Base-by-base conservation (phyloP, 2,888 invertebrate genomes). In the Andricus curvator region DNA sequence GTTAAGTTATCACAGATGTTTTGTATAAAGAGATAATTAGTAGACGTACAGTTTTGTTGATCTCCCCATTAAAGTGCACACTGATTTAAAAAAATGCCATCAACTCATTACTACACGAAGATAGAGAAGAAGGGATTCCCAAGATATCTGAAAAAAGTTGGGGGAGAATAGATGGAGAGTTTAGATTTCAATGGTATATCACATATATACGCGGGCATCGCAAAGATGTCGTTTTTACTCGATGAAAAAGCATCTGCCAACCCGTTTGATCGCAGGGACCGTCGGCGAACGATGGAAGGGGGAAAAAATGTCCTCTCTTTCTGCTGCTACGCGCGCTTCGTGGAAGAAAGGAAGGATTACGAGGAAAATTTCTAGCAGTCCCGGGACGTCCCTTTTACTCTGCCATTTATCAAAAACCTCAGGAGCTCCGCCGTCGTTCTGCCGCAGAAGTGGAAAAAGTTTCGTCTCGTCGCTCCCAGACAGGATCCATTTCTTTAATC, bases 321-420 rank as follows among this genome's bases (percentile, higher is more conserved):
- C 22, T 48, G 37, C 60, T 44, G 9, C 62, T 22, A 65, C 41
- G 68, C 66, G 64, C 77, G 78, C 77, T 77, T 33, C 37, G 37
- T 80, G 78, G 68, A 68, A 56, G 77, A 65, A 78, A 70, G 79
- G 70, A 77, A 51, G 60, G 80, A 80, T 79, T 80, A 79, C 78
- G 44, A 33, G 41, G 60, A 51, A 62, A 82, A 78, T 79, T 80
- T 56, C 15, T 74, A 22, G 4, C 41, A 56, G 77, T 77, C 78
- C 78, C 77, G 68, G 62, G 79, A 66, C 79, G 79, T 17, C 79
- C 82, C 60, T 82, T 66, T 81, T 77, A 48, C 76, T 78, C 22
- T 56, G 70, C 77, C 82, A 77, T 82, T 81, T 78, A 74, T 82
- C 82, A 80, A 77, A 82, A 80, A 77, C 76, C 64, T 76, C 76